Base-by-base conservation (phyloP, 2,888 invertebrate genomes). In the Formica aserva region DNA sequence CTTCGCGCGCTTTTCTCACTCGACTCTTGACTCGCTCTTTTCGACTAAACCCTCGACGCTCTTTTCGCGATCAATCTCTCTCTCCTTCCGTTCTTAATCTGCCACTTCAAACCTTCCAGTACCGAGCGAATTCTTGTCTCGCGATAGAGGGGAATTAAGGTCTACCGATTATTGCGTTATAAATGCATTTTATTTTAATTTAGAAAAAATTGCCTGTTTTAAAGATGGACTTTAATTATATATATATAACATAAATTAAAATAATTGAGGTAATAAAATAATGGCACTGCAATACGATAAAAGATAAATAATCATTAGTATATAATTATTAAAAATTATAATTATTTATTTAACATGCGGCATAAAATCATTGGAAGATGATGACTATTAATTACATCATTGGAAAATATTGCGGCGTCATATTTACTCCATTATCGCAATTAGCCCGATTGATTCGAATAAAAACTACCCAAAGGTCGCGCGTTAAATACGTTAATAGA, bases 351-450 rank as follows among this genome's bases (percentile, higher is more conserved):
- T 38, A 60, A 48, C 72, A 22, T 13, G 11, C 69, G 32, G 45
- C 32, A 60, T 45, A 78, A 78, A 78, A 62, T 78, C 45, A 71
- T 78, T 35, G 60, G 4, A 32, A 22, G 26, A 35, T 45, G 60
- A 78, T 71, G 71, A 78, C 78, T 78, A 71, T 71, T 78, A 71
- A 78, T 78, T 71, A 78, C 72, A 60, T 71, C 60, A 71, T 78
- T 41, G 78, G 78, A 60, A 78, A 78, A 78, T 78, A 78, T 78
- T 78, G 78, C 71, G 45, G 60, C 18, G 78, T 71, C 72, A 78
- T 71, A 78, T 78, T 78, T 71, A 71, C 60, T 60, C 72, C 78
- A 71, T 78, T 60, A 71, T 71, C 78, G 78, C 72, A 71, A 60
- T 71, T 78, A 78, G n/a, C 55, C 5, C 41, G 60, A 60, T 77